phyloP scores from a whole-genome alignment of 2,888 invertebrate genomes.

The Branchellion lobata region DNA sequence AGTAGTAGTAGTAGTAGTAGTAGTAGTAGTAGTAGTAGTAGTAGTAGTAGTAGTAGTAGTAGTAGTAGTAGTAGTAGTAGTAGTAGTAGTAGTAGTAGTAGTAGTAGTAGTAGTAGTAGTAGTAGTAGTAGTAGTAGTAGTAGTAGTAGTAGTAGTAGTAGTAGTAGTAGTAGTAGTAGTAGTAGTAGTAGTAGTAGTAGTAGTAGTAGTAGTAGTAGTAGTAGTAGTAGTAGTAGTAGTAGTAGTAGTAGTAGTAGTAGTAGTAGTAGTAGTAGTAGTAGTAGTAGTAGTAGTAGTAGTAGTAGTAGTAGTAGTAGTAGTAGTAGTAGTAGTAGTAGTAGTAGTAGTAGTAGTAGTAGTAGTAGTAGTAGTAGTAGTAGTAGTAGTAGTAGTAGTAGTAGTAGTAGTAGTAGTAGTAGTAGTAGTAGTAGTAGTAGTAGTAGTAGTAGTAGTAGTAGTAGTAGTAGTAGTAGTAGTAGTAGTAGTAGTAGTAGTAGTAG shows the following conservation, averaged over 20 bases:
- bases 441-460: constrained; percentile 5
- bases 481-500: constrained; percentile 14
- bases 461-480: constrained; percentile 14
- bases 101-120: constrained; percentile 28
- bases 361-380: constrained; percentile 33
- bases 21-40: constrained; percentile 28
- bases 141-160: constrained; percentile 30
- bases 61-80: constrained; percentile 30
- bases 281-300: constrained; percentile 31
- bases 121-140: constrained; percentile 31
- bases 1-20: constrained; percentile 28
- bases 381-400: constrained; percentile 28
- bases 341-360: constrained; percentile 28
- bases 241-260: constrained; percentile 28
- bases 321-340: constrained; percentile 28
- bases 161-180: constrained; percentile 28
- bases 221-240: constrained; percentile 30
- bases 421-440: constrained; percentile 26
- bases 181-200: constrained; percentile 28
- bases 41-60: constrained; percentile 31
- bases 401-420: constrained; percentile 17
- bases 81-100: constrained; percentile 28
- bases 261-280: constrained; percentile 28
- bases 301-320: constrained; percentile 30
- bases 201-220: constrained; percentile 31